Percentiles rank a stretch among this genome's conserved stretches.
phyloP scores from a whole-genome alignment of 2,113 vertebrate genomes.

The Gymnocephalus cernua region DNA sequence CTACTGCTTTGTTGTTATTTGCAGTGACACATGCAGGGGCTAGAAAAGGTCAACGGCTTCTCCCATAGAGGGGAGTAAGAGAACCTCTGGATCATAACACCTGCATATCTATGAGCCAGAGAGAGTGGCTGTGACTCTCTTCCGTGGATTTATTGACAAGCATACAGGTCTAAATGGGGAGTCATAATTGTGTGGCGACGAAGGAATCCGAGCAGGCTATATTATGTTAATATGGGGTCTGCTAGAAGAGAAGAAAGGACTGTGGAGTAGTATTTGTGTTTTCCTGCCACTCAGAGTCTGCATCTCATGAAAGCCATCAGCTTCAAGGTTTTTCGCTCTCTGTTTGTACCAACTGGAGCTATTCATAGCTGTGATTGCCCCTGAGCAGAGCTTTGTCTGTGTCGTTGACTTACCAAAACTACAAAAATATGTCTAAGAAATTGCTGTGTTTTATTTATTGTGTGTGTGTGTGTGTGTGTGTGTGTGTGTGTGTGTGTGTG shows the following conservation, averaged over 20 bases:
- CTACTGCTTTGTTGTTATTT: constrained; percentile 69
- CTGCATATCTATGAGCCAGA: constrained; percentile 56
- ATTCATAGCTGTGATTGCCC: constrained; percentile 71
- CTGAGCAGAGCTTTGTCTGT: constrained; percentile 60
- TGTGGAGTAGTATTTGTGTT: constrained; percentile 64
- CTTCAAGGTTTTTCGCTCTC: constrained; percentile 66
- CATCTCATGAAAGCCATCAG: constrained; percentile 63
- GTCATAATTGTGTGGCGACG: constrained; percentile 63
- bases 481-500: too few relatives aligned
- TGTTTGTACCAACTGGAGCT: constrained; percentile 57
- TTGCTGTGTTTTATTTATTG: background rate
- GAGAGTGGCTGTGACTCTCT: constrained; percentile 36
- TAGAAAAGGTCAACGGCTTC: constrained; percentile 70
- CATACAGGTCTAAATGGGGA: constrained; percentile 57
- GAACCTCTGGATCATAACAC: constrained; percentile 66
- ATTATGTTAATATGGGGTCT: constrained; percentile 70
- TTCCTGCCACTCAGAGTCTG: constrained; percentile 64
- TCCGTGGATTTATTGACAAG: constrained; percentile 66
- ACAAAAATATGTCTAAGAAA: constrained; percentile 11
- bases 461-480: background rate
- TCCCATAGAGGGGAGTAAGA: constrained; percentile 50
- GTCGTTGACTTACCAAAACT: constrained; percentile 58
- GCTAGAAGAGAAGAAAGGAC: constrained; percentile 60
- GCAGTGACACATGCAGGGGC: constrained; percentile 52
- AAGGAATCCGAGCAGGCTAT: constrained; percentile 63